These are phyloP conservation scores for Myotis davidii DNA, from an alignment of 2,113 vertebrate genomes.

Conservation along the genomic window DNA sequence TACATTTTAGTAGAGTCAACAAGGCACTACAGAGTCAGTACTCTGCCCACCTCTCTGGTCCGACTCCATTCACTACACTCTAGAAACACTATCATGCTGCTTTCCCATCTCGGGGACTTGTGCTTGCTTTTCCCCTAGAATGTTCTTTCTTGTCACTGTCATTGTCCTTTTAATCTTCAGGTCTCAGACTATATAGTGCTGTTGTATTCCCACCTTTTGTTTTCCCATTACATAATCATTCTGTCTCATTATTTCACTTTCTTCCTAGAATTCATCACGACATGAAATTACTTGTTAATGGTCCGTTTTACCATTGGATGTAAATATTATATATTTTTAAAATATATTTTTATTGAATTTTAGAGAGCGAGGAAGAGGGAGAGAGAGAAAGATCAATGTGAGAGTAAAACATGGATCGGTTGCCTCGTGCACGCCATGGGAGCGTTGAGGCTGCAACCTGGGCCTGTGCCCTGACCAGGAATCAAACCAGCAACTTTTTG, in stretches of 20 bases:
- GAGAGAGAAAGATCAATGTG: no score
- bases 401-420: no score
- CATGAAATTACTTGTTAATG: background rate
- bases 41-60: background rate
- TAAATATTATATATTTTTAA: background rate
- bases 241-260: background rate
- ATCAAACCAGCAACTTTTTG: no score
- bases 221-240: background rate
- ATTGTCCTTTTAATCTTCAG: background rate
- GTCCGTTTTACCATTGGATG: background rate
- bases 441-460: no score
- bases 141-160: background rate
- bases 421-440: no score
- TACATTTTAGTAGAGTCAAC: background rate
- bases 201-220: rapidly evolving
- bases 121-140: background rate
- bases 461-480: no score
- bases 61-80: background rate
- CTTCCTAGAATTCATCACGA: background rate
- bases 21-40: rapidly evolving
- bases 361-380: no score
- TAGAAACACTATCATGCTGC: no score
- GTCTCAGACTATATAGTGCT: background rate
- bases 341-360: no score
- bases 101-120: background rate